Conservation (phyloP, 2,113 vertebrate species). For the Mobula birostris region DNA sequence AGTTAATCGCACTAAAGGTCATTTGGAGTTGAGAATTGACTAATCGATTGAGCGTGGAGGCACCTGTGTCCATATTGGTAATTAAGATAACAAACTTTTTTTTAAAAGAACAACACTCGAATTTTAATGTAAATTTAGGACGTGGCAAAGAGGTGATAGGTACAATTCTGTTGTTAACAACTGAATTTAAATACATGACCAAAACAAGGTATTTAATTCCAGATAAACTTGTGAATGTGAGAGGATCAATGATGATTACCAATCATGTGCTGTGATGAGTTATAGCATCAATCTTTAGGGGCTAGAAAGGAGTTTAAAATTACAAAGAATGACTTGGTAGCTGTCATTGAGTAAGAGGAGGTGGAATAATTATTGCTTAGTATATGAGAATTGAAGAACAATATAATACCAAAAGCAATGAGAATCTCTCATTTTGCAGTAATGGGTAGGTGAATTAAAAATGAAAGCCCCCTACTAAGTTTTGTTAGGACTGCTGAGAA, state of each 20-base stretch:
- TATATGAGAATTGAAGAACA: too few relatives aligned
- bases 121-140: neutral
- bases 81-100: neutral
- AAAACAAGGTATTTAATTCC: neutral
- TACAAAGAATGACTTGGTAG: neutral
- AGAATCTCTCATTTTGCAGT: neutral
- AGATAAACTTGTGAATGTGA: neutral
- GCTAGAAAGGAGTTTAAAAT: neutral
- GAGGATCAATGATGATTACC: neutral
- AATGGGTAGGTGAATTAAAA: neutral
- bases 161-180: too few relatives aligned
- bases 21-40: neutral
- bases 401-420: neutral
- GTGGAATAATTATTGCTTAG: neutral
- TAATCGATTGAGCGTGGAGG: neutral
- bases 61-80: neutral
- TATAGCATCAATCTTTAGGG: neutral
- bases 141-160: neutral
- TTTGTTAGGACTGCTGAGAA: too few relatives aligned
- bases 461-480: too few relatives aligned
- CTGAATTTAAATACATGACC: too few relatives aligned
- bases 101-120: neutral
- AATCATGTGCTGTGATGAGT: neutral
- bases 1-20: neutral
- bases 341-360: neutral